These are phyloP conservation scores for Hydrocynus forskahlii DNA, from an alignment of 2,797 vertebrate species.

Conservation along the genomic window DNA sequence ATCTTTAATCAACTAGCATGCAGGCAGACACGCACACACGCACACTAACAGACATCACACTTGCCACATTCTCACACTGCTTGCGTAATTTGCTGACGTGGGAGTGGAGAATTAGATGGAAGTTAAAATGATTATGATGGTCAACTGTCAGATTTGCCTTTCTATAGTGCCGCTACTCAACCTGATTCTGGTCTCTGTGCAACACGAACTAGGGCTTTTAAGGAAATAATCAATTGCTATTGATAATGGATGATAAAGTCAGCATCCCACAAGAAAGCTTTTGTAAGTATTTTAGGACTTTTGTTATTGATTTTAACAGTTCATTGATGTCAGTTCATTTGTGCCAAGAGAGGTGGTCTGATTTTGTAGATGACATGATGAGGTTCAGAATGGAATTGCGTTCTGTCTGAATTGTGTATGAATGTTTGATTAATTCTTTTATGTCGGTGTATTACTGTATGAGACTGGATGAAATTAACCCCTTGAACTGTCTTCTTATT, in stretches of 20 bases:
- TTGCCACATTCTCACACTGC: background rate
- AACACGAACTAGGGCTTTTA: background rate
- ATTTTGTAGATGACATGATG: background rate
- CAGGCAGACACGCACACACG: background rate
- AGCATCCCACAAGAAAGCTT: background rate
- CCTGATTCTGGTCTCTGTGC: background rate
- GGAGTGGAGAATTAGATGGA: conserved; percentile 9
- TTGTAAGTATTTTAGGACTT: background rate
- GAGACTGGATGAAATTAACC: background rate
- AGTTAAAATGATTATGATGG: conserved; percentile 10
- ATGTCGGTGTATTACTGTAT: too few species aligned
- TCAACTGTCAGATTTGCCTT: background rate
- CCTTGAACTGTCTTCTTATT: too few species aligned
- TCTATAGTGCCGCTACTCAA: background rate
- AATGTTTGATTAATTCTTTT: background rate
- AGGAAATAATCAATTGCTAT: background rate
- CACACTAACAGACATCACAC: background rate
- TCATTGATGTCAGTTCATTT: too few species aligned
- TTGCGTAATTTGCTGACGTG: conserved; percentile 34
- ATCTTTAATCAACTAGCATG: conserved; percentile 17
- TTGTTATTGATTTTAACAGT: background rate
- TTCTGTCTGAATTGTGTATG: background rate
- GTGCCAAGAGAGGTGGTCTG: background rate
- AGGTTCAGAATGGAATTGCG: background rate
- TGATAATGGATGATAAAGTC: background rate